Percentiles rank a stretch among this genome's conserved stretches.
phyloP scores from a whole-genome alignment of 2,113 vertebrate species.

The Semnornis frantzii region DNA sequence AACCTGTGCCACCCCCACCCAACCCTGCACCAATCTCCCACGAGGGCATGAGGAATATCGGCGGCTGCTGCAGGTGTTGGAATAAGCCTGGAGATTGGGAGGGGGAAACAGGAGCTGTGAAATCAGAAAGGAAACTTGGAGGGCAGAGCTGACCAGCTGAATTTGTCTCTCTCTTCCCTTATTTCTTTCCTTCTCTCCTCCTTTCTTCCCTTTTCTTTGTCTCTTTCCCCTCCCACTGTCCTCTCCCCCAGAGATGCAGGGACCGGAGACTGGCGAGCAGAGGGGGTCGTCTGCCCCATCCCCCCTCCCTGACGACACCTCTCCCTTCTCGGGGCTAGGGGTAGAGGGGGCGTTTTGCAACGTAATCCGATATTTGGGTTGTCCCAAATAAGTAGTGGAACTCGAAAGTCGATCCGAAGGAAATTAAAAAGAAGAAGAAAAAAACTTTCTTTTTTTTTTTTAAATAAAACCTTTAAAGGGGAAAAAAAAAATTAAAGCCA shows the following conservation, averaged over 20 bases:
- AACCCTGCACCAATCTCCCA: rapidly evolving
- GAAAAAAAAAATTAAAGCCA: not conserved
- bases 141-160: rapidly evolving
- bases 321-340: not conserved
- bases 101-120: not conserved
- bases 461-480: too few relatives aligned
- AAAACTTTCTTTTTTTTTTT: not conserved
- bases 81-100: not conserved
- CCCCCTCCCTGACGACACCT: not conserved
- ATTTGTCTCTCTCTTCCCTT: not conserved
- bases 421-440: not conserved
- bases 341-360: rapidly evolving
- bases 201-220: not conserved
- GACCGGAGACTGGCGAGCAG: too few relatives aligned
- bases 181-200: too few relatives aligned
- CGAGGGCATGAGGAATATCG: rapidly evolving
- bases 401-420: not conserved
- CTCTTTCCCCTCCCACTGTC: not conserved
- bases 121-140: not conserved
- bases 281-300: not conserved
- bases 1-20: not conserved
- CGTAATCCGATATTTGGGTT: not conserved
- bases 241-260: too few relatives aligned
- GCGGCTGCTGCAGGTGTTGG: rapidly evolving
- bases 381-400: not conserved